These are phyloP conservation scores for Phalacrocorax pelagicus DNA, from an alignment of 2,113 vertebrate species.

Conservation along the genomic window DNA sequence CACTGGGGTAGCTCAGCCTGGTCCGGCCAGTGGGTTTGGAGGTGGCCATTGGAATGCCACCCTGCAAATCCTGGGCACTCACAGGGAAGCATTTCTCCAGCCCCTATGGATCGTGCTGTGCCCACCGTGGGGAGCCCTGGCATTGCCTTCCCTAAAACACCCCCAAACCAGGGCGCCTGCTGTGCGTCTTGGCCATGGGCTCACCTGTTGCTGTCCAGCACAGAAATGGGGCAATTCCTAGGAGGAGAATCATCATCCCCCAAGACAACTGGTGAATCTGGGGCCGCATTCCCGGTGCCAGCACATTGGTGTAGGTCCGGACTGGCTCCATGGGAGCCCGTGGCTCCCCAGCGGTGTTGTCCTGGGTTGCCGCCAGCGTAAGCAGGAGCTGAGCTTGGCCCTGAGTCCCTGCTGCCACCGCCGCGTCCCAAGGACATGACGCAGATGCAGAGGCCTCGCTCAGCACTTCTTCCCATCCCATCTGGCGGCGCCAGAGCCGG, in stretches of 20 bases:
- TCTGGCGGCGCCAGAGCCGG: background rate
- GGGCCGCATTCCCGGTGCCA: background rate
- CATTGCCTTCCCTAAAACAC: background rate
- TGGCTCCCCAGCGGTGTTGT: background rate
- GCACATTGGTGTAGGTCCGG: background rate
- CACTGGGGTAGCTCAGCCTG: background rate
- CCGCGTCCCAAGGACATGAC: background rate
- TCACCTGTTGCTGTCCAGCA: background rate
- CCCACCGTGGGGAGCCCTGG: accelerated
- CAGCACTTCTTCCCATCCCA: background rate
- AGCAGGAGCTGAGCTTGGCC: background rate
- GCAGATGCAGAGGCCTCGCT: background rate
- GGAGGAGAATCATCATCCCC: background rate
- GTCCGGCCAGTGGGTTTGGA: background rate
- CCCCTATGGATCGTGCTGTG: accelerated
- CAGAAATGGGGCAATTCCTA: background rate
- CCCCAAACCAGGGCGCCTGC: accelerated
- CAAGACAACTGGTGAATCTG: background rate
- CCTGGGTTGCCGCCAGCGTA: background rate
- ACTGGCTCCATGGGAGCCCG: background rate
- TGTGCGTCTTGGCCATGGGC: accelerated
- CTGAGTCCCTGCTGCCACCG: background rate
- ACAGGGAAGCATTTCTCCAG: background rate
- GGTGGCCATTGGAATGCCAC: accelerated
- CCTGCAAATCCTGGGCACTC: accelerated